Evolutionary conservation across 2,888 invertebrate species (phyloP), one percentile per base, ranked within the genome.

Genomic region (Watsonalla cultraria): DNA sequence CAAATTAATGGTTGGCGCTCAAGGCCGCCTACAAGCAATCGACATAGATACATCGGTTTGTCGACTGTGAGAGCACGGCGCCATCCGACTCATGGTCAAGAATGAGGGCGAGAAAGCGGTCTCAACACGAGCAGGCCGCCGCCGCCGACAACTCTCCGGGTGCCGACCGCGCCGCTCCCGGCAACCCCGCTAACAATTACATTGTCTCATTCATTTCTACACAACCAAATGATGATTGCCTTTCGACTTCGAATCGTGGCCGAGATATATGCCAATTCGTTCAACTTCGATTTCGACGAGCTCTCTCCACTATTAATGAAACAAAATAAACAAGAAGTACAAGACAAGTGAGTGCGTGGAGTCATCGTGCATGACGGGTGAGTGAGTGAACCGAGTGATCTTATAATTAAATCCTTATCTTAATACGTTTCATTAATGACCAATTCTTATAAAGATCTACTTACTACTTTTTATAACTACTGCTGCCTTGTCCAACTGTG

Each of bases 11-110:
- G 82, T 79, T 78, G 81, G 75, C 76, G 86, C 80, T 90, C 90
- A 89, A 89, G 89, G 90, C 89, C 89, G 87, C 87, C 88, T 87
- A 83, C 85, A 82, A 86, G 82, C 84, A 83, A 86, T 88, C 87
- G 88, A 88, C 88, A 89, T 86, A 87, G 86, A 89, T 87, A 88
- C 86, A 88, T 88, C 80, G 78, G 76, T 83, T 84, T 84, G 85
- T 82, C 84, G 84, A 83, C 82, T 83, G 83, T 81, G 85, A 86
- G 86, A 86, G 85, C 83, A 78, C 78, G 82, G 82, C 81, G 74
- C 75, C 84, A 82, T 84, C 84, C 79, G 75, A 82, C 73, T 78
- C 74, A 72, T 76, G 78, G 80, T 74, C 78, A 78, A 81, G 78
- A 90, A 83, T 85, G 86, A 76, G 87, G 86, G 70, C 87, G 82